Conservation (phyloP, 2,888 invertebrate species). For the Scotopteryx bipunctaria region DNA sequence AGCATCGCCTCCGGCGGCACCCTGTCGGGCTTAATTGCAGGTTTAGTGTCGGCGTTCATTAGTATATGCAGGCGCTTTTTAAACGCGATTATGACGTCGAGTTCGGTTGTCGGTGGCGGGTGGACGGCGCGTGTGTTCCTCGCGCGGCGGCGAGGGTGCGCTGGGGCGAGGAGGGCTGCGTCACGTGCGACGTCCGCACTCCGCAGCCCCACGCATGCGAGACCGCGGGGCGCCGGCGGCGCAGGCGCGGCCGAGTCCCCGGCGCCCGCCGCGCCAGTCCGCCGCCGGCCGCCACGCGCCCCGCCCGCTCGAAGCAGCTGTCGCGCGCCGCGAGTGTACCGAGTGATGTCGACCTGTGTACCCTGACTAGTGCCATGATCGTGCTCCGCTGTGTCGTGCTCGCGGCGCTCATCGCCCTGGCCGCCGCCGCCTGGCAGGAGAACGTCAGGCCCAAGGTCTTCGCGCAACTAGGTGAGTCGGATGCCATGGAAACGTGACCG, state of each 20-base stretch:
- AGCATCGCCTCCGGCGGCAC: slow-evolving; percentile 53
- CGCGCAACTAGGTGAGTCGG: slow-evolving; percentile 93
- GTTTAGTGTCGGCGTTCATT: slow-evolving; percentile 76
- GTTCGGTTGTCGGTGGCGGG: slow-evolving; percentile 49
- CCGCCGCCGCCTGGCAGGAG: slow-evolving; percentile 92
- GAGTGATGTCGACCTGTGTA: slow-evolving; percentile 79
- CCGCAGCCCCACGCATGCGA: slow-evolving; percentile 83
- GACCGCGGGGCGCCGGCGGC: slow-evolving; percentile 78
- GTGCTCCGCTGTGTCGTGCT: slow-evolving; percentile 77
- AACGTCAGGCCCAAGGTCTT: slow-evolving; percentile 96
- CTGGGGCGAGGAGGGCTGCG: slow-evolving; percentile 80
- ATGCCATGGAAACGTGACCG: slow-evolving; percentile 55
- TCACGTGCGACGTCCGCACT: slow-evolving; percentile 82
- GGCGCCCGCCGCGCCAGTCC: slow-evolving; percentile 78
- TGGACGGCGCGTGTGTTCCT: slow-evolving; percentile 28
- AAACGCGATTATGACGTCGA: slow-evolving; percentile 80
- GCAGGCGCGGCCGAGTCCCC: slow-evolving; percentile 69
- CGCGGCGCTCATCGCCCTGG: slow-evolving; percentile 81
- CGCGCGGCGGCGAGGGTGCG: slow-evolving; percentile 61
- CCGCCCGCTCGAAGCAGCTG: slow-evolving; percentile 60
- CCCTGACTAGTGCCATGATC: slow-evolving; percentile 76
- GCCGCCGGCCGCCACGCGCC: slow-evolving; percentile 81
- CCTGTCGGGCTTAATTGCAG: slow-evolving; percentile 72
- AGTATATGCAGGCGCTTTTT: slow-evolving; percentile 80
- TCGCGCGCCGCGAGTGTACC: slow-evolving; percentile 72